A percentile compares a stretch with the other conserved stretches of the same genome.
These are phyloP conservation scores for Yponomeuta sedellus DNA, from an alignment of 2,888 invertebrate species.

Conservation along the genomic window DNA sequence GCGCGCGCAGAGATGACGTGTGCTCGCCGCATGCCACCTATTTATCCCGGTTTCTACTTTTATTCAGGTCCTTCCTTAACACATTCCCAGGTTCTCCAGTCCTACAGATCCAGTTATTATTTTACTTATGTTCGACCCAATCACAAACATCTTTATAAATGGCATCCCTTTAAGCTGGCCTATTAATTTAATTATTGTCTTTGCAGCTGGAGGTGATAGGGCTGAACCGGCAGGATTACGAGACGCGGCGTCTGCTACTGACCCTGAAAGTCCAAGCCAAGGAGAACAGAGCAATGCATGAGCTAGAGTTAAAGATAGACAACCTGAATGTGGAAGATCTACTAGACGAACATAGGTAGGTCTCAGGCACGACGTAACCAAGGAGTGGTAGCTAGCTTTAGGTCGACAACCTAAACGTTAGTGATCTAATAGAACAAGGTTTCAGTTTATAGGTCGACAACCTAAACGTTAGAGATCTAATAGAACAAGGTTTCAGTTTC, in stretches of 20 bases:
- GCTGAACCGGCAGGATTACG: constrained; percentile 78
- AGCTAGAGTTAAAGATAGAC: constrained; percentile 91
- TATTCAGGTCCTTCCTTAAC: no score
- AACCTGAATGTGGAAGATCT: constrained; percentile 93
- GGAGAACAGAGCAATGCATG: constrained; percentile 80
- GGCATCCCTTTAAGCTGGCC: background rate
- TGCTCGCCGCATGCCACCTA: no score
- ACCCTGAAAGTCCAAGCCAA: constrained; percentile 81
- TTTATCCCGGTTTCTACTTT: no score
- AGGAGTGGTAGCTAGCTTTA: no score
- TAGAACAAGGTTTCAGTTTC: no score
- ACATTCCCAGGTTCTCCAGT: constrained; percentile 57
- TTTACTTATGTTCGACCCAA: no score
- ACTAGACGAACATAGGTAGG: constrained; percentile 80
- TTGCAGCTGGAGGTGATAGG: constrained; percentile 78
- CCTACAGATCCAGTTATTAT: constrained; percentile 76
- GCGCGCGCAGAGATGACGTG: no score
- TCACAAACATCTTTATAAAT: background rate
- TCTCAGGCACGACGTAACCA: background rate
- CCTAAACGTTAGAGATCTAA: no score
- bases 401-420: no score
- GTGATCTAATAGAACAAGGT: no score
- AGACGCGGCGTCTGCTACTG: constrained; percentile 80
- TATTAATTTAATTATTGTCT: constrained; percentile 15
- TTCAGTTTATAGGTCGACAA: no score